Base-by-base conservation (phyloP, 2,113 vertebrate genomes). In the Podilymbus podiceps region DNA sequence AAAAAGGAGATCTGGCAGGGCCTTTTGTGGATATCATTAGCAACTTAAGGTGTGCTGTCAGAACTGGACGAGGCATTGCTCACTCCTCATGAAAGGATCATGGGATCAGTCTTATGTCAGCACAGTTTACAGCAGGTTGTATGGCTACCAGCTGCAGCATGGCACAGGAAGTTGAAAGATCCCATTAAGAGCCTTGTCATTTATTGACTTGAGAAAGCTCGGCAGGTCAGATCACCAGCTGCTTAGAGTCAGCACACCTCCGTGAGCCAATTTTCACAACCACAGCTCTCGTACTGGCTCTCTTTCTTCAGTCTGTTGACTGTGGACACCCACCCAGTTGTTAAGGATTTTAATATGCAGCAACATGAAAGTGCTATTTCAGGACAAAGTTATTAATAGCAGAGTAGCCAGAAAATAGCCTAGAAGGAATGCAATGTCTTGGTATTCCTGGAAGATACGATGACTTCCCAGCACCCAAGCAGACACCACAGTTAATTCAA, bases 371-470 rank as follows among this genome's bases (percentile, higher is more conserved):
- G 88, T 87, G 94, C 92, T 97, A 92, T 73, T 95, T 90, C 90
- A 94, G 95, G 92, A 52, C 88, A 90, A 95, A 94, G 86, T 81
- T 96, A 97, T 95, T 93, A 95, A 96, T 95, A 94, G 93, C 75
- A 89, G 49, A 79, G 56, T 33, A 90, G 93, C 68, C 92, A 96
- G 83, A 96, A 96, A 96, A 95, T 11, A 95, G 92, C 38, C 72
- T 44, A 94, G 64, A 92, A 94, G 68, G 95, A 96, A 96, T 95
- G 96, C 40, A 84, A 49, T 63, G 64, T 90, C 83, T 97, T 92
- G 90, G 73, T 68, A 72, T 89, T 95, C 80, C 83, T 90, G 90
- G 90, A 93, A 97, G 94, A 94, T 72, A 68, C 6, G 2, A 92
- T 6, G 5, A 90, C 44, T 95, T 93, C 88, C 46, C 86, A 80